Base-by-base conservation (phyloP, 2,113 vertebrate genomes). In the Stictonetta naevosa region DNA sequence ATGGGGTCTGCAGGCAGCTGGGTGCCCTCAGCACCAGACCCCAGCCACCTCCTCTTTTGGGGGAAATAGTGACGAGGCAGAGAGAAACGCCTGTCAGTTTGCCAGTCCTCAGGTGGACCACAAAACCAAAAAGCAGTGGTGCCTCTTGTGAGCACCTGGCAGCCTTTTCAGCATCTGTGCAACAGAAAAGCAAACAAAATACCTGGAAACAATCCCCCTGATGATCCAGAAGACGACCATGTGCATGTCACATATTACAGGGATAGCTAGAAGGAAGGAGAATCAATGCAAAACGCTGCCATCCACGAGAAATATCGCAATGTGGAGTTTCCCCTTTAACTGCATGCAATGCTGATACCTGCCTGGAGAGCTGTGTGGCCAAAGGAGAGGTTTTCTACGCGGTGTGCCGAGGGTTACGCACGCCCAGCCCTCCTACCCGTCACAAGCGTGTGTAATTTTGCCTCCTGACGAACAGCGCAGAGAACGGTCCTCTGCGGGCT, bases 331-430 rank as follows among this genome's bases (percentile, higher is more conserved):
- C 85, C 75, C 91, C 86, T 88, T 91, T 64, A 46, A 53, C 69
- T 92, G 97, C 97, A 97, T 97, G 97, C 26, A 1, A 13, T 22
- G 60, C 31, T 69, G 42, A 21, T 18, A 46, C 28, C 88, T 95
- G 87, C 92, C 90, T 87, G 92, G 92, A 63, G 16, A 40, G 87
- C 0, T 14, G 83, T 34, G 92, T 20, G 12, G 55, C 42, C 3
- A 84, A 95, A 83, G 94, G 94, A 66, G 0, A 40, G 73, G 76
- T 77, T 93, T 92, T 92, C 83, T 86, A 19, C 0, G 14, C 10
- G 25, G 11, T 90, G 58, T 79, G 84, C 83, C 11, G 77, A 66
- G 93, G 95, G 90, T 95, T 68, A 42, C 90, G 63, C 84, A 38
- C 1, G 11, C 5, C 3, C 50, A 91, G 81, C 62, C 80, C 80